Base-by-base conservation (phyloP, 2,888 invertebrate species). In the Dromius quadrimaculatus region DNA sequence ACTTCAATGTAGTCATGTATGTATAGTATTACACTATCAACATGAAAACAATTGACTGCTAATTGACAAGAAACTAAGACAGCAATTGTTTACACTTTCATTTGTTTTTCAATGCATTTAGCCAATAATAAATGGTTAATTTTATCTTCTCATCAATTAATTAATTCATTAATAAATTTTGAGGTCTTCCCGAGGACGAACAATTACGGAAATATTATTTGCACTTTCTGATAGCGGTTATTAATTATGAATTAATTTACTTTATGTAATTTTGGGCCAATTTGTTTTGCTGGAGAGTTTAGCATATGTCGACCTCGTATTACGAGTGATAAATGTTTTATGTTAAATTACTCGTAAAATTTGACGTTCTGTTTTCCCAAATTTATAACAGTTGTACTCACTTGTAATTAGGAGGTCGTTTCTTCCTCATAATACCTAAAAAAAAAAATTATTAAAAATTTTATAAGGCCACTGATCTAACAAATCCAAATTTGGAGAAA, bases 191-290 rank as follows among this genome's bases (percentile, higher is more conserved):
- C 59, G 59, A 59, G 59, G 59, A 59, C 59, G 4, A 34, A 34
- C 59, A 59, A 59, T 59, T 59, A 36, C 19, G 59, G 36, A 36
- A 17, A 59, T 28, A 50, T 23, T 23, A 32, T 43, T 47, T 19
- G 23, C 47, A 36, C 36, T 36, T 5, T 19, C 4, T 32, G 28
- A 17, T 8, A 11, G 9, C 28, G 28, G 34, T 43, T 43, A 63
- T 43, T 23, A 63, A 63, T 63, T 63, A 43, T 43, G 62, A 41
- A 63, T 63, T 41, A 63, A 63, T 63, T 63, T 43, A 63, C 13
- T n/a, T 22, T 43, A 41, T 63, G 43, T 63, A 63, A 63, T 63
- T 63, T 41, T 43, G 20, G n/a, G 36, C 9, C 22, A 61, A 28
- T 47, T 47, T 47, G 20, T 5, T 22, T 47, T 47, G 47, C n/a